A percentile compares a stretch with the other conserved stretches of the same genome.
These are phyloP conservation scores for Melolontha melolontha DNA, from an alignment of 2,888 invertebrate genomes.

Conservation along the genomic window DNA sequence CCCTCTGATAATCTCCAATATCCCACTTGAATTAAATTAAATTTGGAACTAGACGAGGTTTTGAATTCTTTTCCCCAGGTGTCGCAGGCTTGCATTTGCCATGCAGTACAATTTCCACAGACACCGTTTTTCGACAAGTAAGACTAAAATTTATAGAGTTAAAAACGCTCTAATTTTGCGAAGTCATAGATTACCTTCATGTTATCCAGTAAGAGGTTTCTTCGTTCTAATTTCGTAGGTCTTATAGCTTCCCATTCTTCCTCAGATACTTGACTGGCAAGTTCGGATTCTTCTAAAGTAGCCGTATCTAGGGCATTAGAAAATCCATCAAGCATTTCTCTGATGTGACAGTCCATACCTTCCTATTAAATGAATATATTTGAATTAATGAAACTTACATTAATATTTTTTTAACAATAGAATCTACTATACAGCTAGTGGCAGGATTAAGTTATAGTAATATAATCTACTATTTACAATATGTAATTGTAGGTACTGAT, in stretches of 20 bases:
- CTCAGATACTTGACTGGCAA: constrained; percentile 81
- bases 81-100: constrained; percentile 70
- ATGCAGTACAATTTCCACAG: constrained; percentile 71
- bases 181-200: constrained; percentile 70
- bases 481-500: too few species aligned
- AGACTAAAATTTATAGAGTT: constrained; percentile 53
- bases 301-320: constrained; percentile 77
- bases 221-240: constrained; percentile 76
- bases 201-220: constrained; percentile 73
- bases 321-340: constrained; percentile 76
- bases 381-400: too few species aligned
- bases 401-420: too few species aligned
- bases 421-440: too few species aligned
- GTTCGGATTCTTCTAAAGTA: constrained; percentile 76
- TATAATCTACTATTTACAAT: too few species aligned
- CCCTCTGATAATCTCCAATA: constrained; percentile 82
- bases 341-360: constrained; percentile 76
- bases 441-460: too few species aligned
- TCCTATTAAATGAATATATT: constrained; percentile 68
- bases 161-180: constrained; percentile 22
- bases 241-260: constrained; percentile 88
- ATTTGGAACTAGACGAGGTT: constrained; percentile 46
- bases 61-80: constrained; percentile 69
- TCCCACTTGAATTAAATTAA: constrained; percentile 71
- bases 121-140: constrained; percentile 59